Conservation (phyloP, 2,113 vertebrate species). For the Chinchilla lanigera region DNA sequence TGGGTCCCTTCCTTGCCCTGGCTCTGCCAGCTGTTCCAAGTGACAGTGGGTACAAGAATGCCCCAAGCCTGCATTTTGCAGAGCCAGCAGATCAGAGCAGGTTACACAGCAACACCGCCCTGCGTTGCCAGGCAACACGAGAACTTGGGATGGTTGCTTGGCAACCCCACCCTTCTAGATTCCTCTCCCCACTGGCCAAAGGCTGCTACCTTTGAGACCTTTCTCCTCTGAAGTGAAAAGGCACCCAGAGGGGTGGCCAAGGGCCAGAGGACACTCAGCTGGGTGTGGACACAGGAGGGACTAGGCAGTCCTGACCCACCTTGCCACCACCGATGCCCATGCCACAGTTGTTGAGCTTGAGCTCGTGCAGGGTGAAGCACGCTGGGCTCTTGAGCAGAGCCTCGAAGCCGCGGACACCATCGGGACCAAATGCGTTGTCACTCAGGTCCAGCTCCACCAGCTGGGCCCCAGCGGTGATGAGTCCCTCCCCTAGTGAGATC, state of each 20-base stretch:
- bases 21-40: background rate
- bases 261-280: background rate
- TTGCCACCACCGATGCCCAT: slow-evolving; percentile 98
- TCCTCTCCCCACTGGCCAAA: background rate
- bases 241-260: background rate
- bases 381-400: slow-evolving; percentile 92
- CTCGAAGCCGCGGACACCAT: slow-evolving; percentile 96
- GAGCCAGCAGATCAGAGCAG: slow-evolving; percentile 18
- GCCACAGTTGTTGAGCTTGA: slow-evolving; percentile 98
- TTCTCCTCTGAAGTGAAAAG: background rate
- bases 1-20: background rate
- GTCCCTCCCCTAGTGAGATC: slow-evolving; percentile 94
- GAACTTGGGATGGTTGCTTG: slow-evolving; percentile 56
- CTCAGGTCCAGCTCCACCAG: slow-evolving; percentile 96
- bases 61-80: background rate
- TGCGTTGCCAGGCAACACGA: slow-evolving; percentile 65
- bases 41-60: background rate
- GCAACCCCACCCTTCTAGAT: slow-evolving; percentile 56
- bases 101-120: background rate
- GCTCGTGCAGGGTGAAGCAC: slow-evolving; percentile 93
- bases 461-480: slow-evolving; percentile 93
- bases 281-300: fast-evolving
- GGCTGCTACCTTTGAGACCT: slow-evolving; percentile 19
- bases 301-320: slow-evolving; percentile 81
- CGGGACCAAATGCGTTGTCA: slow-evolving; percentile 98